Evolutionary conservation across 2,113 vertebrate species (phyloP).

Genomic region (Hystrix brachyura): DNA sequence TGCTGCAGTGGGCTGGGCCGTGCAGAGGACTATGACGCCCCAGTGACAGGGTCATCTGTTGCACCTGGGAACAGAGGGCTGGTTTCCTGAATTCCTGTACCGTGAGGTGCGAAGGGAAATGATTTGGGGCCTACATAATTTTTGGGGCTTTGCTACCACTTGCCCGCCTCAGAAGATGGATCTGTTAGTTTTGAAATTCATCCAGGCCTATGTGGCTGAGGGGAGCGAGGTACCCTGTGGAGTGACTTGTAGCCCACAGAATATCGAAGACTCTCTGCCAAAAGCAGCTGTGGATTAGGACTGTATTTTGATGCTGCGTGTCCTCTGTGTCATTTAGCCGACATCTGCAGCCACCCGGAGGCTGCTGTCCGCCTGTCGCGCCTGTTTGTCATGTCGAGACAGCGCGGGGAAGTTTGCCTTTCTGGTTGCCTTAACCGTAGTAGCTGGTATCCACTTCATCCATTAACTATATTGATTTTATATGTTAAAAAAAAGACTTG

Average conservation of each 20-base stretch:
- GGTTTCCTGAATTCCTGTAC: not conserved
- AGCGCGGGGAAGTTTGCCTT: not conserved
- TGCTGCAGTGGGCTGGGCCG: not conserved
- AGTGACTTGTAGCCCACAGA: not conserved
- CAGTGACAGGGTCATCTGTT: not conserved
- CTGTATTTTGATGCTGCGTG: not conserved
- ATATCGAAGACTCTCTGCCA: not conserved
- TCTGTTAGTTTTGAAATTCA: conserved; percentile 27
- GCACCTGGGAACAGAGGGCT: not conserved
- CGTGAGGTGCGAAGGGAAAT: not conserved
- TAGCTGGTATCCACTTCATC: not conserved
- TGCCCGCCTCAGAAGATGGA: not conserved
- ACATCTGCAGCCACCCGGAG: not conserved
- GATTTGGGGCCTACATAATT: not conserved
- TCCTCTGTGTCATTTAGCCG: not conserved
- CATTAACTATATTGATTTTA: not conserved
- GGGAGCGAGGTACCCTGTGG: not conserved
- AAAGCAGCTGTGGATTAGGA: not conserved
- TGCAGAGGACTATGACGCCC: not conserved
- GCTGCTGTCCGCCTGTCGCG: not conserved
- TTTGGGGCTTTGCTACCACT: not conserved
- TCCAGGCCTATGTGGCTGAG: not conserved
- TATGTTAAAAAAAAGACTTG: not conserved
- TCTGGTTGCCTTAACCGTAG: not conserved
- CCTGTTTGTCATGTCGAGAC: not conserved